These are phyloP conservation scores for Heptascelio sp. DNA, from an alignment of 2,888 invertebrate species.

Conservation along the genomic window DNA sequence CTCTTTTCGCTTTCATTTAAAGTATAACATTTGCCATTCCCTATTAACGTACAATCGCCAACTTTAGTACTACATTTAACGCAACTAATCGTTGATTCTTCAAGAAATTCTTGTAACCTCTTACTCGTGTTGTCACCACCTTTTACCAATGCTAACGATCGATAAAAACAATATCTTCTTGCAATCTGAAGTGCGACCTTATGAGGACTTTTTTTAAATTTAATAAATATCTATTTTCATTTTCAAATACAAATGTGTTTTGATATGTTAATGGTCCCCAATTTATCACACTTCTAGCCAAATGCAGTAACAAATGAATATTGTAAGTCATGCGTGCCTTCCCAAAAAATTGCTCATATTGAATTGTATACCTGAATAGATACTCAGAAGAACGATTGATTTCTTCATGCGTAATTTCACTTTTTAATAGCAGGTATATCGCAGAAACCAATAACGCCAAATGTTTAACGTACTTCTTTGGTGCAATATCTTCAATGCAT, in stretches of 20 bases:
- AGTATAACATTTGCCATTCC: not conserved
- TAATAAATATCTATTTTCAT: conserved; percentile 33
- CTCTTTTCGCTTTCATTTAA: not conserved
- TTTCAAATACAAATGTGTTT: conserved; percentile 44
- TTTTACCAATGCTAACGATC: not conserved
- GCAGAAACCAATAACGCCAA: not conserved
- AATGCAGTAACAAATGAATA: conserved; percentile 40
- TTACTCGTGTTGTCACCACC: no score
- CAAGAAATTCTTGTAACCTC: not conserved
- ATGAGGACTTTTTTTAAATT: conserved; percentile 2
- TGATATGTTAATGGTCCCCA: conserved; percentile 49
- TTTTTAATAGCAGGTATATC: not conserved
- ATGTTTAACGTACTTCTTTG: not conserved
- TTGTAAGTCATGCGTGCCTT: conserved; percentile 30
- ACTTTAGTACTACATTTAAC: not conserved
- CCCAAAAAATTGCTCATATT: conserved; percentile 18
- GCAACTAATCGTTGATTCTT: not conserved
- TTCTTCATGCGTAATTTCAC: not conserved
- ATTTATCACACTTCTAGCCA: conserved; percentile 20
- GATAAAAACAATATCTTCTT: not conserved
- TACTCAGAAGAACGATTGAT: not conserved
- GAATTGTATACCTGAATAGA: not conserved
- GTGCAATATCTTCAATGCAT: not conserved
- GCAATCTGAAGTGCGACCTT: conserved; percentile 5
- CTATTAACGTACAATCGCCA: not conserved